phyloP scores from a whole-genome alignment of 92 coral and sea anemone genomes.

The Actinostola sp. region DNA sequence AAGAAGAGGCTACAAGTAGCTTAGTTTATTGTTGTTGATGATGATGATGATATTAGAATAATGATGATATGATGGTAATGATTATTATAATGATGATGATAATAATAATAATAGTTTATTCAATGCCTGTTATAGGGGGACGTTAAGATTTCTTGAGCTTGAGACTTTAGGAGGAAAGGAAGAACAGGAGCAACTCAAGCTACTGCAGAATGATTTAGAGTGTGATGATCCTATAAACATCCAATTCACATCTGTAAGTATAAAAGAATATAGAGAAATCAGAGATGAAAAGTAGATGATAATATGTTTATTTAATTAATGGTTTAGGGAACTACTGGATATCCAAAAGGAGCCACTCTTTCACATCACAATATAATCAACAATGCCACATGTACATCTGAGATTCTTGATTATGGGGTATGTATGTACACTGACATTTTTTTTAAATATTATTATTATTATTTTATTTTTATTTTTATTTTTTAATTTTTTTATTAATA shows the following conservation, averaged over 20 bases:
- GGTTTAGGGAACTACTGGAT: slow-evolving; percentile 97
- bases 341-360: slow-evolving; percentile 91
- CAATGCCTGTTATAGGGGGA: slow-evolving; percentile 72
- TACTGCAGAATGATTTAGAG: slow-evolving; percentile 75
- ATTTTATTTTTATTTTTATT: no score
- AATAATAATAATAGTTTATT: no score
- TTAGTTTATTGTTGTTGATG: no score
- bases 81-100: no score
- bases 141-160: slow-evolving; percentile 75
- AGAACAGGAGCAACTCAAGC: slow-evolving; percentile 62
- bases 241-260: slow-evolving; percentile 96
- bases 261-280: no score
- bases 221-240: slow-evolving; percentile 96
- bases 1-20: no score
- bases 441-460: no score
- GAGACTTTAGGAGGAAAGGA: slow-evolving; percentile 69
- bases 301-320: no score
- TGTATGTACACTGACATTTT: neutral
- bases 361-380: slow-evolving; percentile 84
- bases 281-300: no score
- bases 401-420: slow-evolving; percentile 67
- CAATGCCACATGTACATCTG: slow-evolving; percentile 71
- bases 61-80: no score
- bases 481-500: neutral
- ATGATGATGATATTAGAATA: no score